Evolutionary conservation across 2,113 vertebrate genomes (phyloP), one percentile per base, ranked within the genome.

Genomic region (Gadus chalcogrammus): DNA sequence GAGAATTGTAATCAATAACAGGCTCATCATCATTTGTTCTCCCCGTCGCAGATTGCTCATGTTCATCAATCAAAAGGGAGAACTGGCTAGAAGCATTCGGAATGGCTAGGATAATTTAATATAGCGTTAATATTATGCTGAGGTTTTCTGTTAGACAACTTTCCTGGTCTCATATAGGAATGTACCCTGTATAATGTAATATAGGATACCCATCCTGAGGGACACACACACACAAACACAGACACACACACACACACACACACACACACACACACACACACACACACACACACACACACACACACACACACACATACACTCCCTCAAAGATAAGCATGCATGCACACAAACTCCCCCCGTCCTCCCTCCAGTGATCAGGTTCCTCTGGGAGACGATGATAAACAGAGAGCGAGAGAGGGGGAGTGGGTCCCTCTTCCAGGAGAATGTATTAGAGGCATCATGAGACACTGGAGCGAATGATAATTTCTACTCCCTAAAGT

Each of bases 301-400:
- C 69, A 79, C 55, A 17, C 55, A 27, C 22, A 63, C 61, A 64
- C 24, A 64, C 3, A 48, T 35, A 73, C 64, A 70, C 69, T 77
- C 11, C 15, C 55, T 17, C 55, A 5, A 16, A 58, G 15, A 58
- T n/a, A 58, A n/a, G n/a, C 15, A n/a, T 58, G 55, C 55, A 58
- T n/a, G n/a, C 4, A 55, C 55, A 73, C 64, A 70, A 70, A 79
- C 18, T 69, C 60, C 55, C 65, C 67, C 68, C 81, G 79, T 81
- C 71, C 83, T 64, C 86, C 78, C 87, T 67, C 87, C 81, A 80
- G 12, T 73, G 76, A 79, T 67, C 69, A 56, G 9, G 68, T 78
- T 83, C 70, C 70, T 76, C 88, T 89, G 88, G 77, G 74, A 66
- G 69, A 67, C 15, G 67, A 61, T 17, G 88, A 90, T 89, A 87